Percentiles rank a stretch among this genome's conserved stretches.
Evolutionary conservation across 1,140 invertebrate species (phyloP).

Genomic region (Drosophila sturtevanti): DNA sequence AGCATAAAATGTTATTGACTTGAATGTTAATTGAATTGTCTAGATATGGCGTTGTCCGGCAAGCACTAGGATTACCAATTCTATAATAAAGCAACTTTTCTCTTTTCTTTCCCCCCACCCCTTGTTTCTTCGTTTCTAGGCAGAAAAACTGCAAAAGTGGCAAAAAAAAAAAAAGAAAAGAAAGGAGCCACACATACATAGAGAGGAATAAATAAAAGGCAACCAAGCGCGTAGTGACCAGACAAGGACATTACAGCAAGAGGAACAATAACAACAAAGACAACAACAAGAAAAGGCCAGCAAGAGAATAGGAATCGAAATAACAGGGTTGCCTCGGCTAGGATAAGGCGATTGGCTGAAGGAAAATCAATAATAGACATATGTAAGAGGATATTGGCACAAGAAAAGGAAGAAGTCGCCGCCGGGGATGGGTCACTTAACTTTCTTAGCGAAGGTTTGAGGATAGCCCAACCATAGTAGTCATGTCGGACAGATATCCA

Average conservation of each 20-base stretch:
- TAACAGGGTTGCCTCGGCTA: conserved; percentile 10
- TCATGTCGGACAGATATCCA: conserved; percentile 61
- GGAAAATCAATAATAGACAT: conserved; percentile 70
- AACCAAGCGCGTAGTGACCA: conserved; percentile 32
- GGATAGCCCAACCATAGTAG: conserved; percentile 1
- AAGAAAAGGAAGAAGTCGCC: conserved; percentile 40
- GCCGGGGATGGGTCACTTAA: conserved; percentile 44
- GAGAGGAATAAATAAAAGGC: conserved; percentile 54
- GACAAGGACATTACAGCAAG: conserved; percentile 40
- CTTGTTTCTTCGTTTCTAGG: conserved; percentile 15
- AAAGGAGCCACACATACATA: not conserved
- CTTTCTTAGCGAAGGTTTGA: conserved; percentile 42
- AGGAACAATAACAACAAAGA: not conserved
- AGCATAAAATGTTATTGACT: conserved; percentile 51
- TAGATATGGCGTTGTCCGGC: not conserved
- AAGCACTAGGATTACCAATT: not conserved
- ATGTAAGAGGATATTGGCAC: conserved; percentile 66
- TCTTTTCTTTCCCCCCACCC: conserved; percentile 3
- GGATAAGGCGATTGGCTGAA: conserved; percentile 14
- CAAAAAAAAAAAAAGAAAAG: not conserved
- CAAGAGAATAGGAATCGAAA: conserved; percentile 51
- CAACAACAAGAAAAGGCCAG: conserved; percentile 4
- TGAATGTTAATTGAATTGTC: conserved; percentile 57
- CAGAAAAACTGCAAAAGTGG: conserved; percentile 30
- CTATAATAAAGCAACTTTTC: conserved; percentile 10